Percentiles rank a stretch among this genome's conserved stretches.
phyloP scores from a whole-genome alignment of 2,888 invertebrate genomes.

The Netelia melanura region DNA sequence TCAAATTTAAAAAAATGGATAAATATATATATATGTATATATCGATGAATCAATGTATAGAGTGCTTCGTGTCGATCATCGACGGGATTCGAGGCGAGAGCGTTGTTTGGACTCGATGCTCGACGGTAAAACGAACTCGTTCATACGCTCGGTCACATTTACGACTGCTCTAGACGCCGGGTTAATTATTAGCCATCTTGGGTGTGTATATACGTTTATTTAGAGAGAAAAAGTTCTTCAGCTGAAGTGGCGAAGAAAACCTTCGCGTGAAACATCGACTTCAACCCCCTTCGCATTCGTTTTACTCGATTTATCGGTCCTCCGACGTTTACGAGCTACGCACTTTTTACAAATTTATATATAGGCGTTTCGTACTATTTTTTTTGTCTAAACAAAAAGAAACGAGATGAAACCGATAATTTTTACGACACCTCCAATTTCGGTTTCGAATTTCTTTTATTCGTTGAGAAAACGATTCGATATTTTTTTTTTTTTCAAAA shows the following conservation, averaged over 20 bases:
- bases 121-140: constrained; percentile 42
- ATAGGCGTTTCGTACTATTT: constrained; percentile 2
- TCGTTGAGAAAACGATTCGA: not conserved
- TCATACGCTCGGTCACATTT: constrained; percentile 43
- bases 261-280: constrained; percentile 35
- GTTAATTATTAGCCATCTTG: constrained; percentile 46
- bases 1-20: too few species aligned
- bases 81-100: constrained; percentile 39
- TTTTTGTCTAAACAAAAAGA: constrained; percentile 21
- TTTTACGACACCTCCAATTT: constrained; percentile 47
- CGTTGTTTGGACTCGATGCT: constrained; percentile 47
- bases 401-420: constrained; percentile 5
- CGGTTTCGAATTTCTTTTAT: not conserved
- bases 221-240: constrained; percentile 8
- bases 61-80: constrained; percentile 56
- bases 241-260: constrained; percentile 42
- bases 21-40: constrained; percentile 8
- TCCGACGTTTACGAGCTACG: constrained; percentile 60
- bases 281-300: constrained; percentile 10
- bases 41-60: constrained; percentile 2
- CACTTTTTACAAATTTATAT: constrained; percentile 3
- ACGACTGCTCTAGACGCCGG: constrained; percentile 18
- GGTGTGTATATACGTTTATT: not conserved
- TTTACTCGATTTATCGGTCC: constrained; percentile 56
- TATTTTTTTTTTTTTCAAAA: too few species aligned